Percentiles rank a stretch among this genome's conserved stretches.
These are phyloP conservation scores for Ridgeia piscesae DNA, from an alignment of 1,140 invertebrate species.

Conservation along the genomic window DNA sequence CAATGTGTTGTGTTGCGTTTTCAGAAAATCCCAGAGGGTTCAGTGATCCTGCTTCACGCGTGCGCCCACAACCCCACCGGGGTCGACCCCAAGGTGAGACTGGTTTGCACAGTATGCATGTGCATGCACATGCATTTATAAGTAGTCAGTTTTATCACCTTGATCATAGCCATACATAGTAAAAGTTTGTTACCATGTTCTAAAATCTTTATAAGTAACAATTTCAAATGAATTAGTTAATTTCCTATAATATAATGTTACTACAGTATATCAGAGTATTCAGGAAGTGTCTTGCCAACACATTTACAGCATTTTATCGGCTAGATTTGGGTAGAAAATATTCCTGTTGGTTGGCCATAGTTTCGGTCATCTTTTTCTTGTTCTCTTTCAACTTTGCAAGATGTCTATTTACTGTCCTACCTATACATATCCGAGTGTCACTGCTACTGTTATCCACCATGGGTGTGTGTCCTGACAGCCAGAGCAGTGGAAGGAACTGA, in stretches of 20 bases:
- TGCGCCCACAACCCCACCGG: conserved; percentile 99
- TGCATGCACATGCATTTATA: too few relatives aligned
- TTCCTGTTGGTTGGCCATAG: too few relatives aligned
- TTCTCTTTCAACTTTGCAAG: too few relatives aligned
- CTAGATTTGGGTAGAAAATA: too few relatives aligned
- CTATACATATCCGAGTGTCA: not conserved
- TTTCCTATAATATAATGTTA: not conserved
- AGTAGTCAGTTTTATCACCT: too few relatives aligned
- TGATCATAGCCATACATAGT: not conserved
- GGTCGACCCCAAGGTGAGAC: conserved; percentile 66
- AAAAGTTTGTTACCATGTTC: not conserved
- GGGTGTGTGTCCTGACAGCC: conserved; percentile 50
- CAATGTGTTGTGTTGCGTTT: conserved; percentile 37
- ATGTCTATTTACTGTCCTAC: too few relatives aligned
- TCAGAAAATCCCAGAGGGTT: conserved; percentile 89
- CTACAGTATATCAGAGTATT: not conserved
- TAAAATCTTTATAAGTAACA: not conserved
- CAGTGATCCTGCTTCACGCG: conserved; percentile 92
- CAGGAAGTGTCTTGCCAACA: too few relatives aligned
- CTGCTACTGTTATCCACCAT: not conserved
- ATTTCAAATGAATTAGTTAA: not conserved
- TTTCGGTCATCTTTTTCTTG: too few relatives aligned
- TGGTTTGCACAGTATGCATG: not conserved
- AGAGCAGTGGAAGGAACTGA: conserved; percentile 87
- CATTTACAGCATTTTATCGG: too few relatives aligned